Evolutionary conservation across 2,797 vertebrate genomes (phyloP).

Genomic region (Lacerta viridis): DNA sequence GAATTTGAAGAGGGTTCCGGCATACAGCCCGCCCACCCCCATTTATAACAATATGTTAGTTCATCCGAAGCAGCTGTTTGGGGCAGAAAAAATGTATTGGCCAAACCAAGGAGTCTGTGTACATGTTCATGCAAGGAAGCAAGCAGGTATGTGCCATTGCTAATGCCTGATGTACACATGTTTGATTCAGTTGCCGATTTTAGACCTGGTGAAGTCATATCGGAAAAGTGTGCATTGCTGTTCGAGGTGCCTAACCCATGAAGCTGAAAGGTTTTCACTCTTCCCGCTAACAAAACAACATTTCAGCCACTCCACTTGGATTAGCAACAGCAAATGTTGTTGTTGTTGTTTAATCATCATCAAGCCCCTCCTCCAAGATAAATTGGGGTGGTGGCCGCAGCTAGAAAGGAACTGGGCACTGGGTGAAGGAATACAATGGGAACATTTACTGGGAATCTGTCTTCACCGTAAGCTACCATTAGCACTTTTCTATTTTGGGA

Average conservation of each 20-base stretch:
- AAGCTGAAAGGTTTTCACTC: not conserved
- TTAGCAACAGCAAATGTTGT: not conserved
- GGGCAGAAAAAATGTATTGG: not conserved
- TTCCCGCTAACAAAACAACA: not conserved
- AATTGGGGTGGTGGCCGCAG: not conserved
- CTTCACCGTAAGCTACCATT: not conserved
- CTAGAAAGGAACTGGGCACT: not conserved
- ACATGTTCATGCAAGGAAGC: not conserved
- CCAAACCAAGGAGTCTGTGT: not conserved
- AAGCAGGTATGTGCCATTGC: not conserved
- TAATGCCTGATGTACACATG: not conserved
- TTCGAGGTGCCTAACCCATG: not conserved
- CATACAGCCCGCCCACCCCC: too few relatives aligned
- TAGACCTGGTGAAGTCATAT: not conserved
- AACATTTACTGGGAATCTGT: not conserved
- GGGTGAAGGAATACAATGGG: not conserved
- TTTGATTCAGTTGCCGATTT: not conserved
- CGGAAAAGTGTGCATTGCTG: not conserved
- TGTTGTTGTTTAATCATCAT: not conserved
- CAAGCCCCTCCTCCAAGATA: not conserved
- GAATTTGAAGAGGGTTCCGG: too few relatives aligned
- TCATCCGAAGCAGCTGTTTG: not conserved
- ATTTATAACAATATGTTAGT: not conserved
- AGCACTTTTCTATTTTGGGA: constrained; percentile 16
- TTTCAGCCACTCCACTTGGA: not conserved